These are phyloP conservation scores for Hirundichthys speculiger DNA, from an alignment of 2,113 vertebrate species.

Conservation along the genomic window DNA sequence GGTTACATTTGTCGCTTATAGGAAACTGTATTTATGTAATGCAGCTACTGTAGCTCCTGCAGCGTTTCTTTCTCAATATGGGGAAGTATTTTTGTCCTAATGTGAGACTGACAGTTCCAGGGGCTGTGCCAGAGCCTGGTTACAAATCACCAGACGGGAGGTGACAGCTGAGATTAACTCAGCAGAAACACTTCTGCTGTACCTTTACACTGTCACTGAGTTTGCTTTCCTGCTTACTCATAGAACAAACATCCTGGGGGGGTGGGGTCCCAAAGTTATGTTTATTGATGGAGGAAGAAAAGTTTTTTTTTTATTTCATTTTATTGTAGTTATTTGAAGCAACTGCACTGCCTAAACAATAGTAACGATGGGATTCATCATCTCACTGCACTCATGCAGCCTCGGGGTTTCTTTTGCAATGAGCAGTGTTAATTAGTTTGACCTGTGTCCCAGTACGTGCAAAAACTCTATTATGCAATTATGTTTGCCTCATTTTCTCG, in stretches of 20 bases:
- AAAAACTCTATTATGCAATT: too few species aligned
- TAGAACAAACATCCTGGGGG: constrained; percentile 32
- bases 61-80: constrained; percentile 64
- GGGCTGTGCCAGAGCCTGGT: constrained; percentile 62
- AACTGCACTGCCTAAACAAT: constrained; percentile 7
- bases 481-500: too few species aligned
- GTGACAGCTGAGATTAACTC: constrained; percentile 56
- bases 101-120: constrained; percentile 70
- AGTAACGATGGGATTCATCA: background rate
- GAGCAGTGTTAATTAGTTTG: too few species aligned
- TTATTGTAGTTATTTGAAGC: background rate
- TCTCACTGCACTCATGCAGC: too few species aligned
- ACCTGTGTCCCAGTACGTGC: too few species aligned
- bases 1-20: constrained; percentile 23
- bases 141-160: constrained; percentile 74
- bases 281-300: constrained; percentile 34
- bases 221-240: constrained; percentile 47
- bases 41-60: constrained; percentile 45
- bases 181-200: constrained; percentile 66
- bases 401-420: too few species aligned
- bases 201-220: constrained; percentile 46
- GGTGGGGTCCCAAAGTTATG: constrained; percentile 44
- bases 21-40: constrained; percentile 26
- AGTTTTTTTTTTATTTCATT: too few species aligned
- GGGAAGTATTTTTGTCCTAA: constrained; percentile 69